Percentiles rank a stretch among this genome's conserved stretches.
Conservation (phyloP, 2,888 invertebrate species). For the Lycophotia porphyrea region DNA sequence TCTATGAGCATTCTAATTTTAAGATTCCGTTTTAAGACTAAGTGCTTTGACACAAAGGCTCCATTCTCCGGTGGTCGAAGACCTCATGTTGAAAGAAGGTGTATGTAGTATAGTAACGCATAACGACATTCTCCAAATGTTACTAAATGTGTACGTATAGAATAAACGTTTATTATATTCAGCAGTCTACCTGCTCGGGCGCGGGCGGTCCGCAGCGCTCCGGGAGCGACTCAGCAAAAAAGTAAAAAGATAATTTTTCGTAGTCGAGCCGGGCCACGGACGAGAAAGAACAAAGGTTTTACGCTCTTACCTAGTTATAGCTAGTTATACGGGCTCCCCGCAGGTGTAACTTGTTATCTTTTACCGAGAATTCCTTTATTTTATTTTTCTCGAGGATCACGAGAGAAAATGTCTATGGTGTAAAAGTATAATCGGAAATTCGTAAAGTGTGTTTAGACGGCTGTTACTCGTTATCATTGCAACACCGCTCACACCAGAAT, state of each 20-base stretch:
- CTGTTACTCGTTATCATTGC: slow-evolving; percentile 65
- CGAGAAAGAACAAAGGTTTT: slow-evolving; percentile 88
- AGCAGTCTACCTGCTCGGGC: slow-evolving; percentile 85
- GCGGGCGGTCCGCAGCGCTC: slow-evolving; percentile 78
- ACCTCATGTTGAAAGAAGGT: slow-evolving; percentile 24
- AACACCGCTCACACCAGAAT: slow-evolving; percentile 57
- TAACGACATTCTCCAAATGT: slow-evolving; percentile 65
- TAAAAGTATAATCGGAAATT: slow-evolving; percentile 74
- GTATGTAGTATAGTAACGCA: slow-evolving; percentile 37
- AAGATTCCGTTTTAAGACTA: slow-evolving; percentile 23
- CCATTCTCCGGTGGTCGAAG: slow-evolving; percentile 28
- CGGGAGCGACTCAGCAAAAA: slow-evolving; percentile 85
- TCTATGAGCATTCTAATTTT: slow-evolving; percentile 40
- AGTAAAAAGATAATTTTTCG: slow-evolving; percentile 88
- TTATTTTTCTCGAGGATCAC: slow-evolving; percentile 75
- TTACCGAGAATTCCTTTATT: slow-evolving; percentile 82
- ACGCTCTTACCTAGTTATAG: slow-evolving; percentile 86
- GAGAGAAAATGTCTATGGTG: slow-evolving; percentile 75
- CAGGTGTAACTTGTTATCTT: slow-evolving; percentile 88
- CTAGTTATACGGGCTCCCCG: slow-evolving; percentile 84
- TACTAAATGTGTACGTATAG: slow-evolving; percentile 69
- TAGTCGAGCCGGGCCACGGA: slow-evolving; percentile 81
- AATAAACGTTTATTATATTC: slow-evolving; percentile 81
- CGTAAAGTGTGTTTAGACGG: slow-evolving; percentile 67
- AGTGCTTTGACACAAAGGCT: slow-evolving; percentile 35